phyloP scores from a whole-genome alignment of 2,888 invertebrate species.

The Keiferia lycopersicella region DNA sequence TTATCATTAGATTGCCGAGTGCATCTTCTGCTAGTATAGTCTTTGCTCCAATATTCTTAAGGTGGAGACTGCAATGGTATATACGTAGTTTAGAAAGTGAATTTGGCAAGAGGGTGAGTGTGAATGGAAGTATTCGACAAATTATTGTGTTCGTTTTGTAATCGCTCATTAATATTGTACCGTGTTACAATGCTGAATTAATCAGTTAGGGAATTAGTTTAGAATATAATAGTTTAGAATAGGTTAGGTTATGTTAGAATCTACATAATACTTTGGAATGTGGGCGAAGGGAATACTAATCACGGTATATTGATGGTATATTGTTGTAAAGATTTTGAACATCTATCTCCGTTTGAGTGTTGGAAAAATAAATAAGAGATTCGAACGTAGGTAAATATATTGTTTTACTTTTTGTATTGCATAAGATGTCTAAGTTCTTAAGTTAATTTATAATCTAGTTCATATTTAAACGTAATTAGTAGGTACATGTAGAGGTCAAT shows the following conservation, averaged over 20 bases:
- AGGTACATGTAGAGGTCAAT: too few species aligned
- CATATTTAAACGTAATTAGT: too few species aligned
- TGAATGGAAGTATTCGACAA: background rate
- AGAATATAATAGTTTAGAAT: too few species aligned
- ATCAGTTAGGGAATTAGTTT: background rate
- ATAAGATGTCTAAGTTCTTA: too few species aligned
- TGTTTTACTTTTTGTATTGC: too few species aligned
- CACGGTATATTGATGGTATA: too few species aligned
- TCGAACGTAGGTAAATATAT: too few species aligned
- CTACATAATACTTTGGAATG: background rate
- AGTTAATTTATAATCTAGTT: too few species aligned
- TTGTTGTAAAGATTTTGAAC: too few species aligned
- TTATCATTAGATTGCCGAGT: background rate
- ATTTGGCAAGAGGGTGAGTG: slow-evolving; percentile 36
- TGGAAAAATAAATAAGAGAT: too few species aligned
- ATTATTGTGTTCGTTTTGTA: slow-evolving; percentile 22
- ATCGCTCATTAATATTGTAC: slow-evolving; percentile 21
- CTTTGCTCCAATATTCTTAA: background rate
- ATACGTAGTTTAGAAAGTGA: background rate
- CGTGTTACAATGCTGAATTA: background rate
- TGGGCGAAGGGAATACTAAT: background rate
- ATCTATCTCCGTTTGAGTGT: too few species aligned
- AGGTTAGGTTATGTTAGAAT: background rate
- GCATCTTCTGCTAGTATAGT: background rate
- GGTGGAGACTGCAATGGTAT: background rate